Conservation (phyloP, 2,113 vertebrate genomes). For the Equus quagga region DNA sequence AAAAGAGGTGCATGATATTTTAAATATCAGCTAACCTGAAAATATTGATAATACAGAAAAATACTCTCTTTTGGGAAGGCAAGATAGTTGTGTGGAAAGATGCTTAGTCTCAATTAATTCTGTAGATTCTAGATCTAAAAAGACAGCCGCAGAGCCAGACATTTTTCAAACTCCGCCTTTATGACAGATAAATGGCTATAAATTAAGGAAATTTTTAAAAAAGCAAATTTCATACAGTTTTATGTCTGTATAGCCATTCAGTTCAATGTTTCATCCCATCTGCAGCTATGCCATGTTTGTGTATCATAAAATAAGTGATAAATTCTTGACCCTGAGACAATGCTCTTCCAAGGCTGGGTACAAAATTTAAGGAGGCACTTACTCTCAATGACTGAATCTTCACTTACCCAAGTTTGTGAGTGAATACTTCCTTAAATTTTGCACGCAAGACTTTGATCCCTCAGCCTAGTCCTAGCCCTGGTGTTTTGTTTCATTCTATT, state of each 20-base stretch:
- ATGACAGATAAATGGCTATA: conserved; percentile 2
- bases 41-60: background rate
- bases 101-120: background rate
- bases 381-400: background rate
- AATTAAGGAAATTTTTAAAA: background rate
- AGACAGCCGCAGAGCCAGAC: background rate
- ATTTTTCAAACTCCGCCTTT: background rate
- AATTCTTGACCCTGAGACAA: background rate
- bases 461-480: background rate
- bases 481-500: background rate
- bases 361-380: background rate
- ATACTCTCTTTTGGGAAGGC: background rate
- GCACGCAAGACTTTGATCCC: background rate
- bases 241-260: background rate
- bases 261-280: background rate
- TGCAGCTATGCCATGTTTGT: background rate
- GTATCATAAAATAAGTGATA: background rate
- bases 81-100: background rate
- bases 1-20: background rate
- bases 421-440: conserved; percentile 11
- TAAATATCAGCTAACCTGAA: background rate
- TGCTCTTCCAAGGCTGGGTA: background rate
- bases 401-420: background rate
- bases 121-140: conserved; percentile 4
- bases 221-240: background rate